Evolutionary conservation across 2,797 vertebrate genomes (phyloP), one percentile per base, ranked within the genome.

Genomic region (Dallia pectoralis): DNA sequence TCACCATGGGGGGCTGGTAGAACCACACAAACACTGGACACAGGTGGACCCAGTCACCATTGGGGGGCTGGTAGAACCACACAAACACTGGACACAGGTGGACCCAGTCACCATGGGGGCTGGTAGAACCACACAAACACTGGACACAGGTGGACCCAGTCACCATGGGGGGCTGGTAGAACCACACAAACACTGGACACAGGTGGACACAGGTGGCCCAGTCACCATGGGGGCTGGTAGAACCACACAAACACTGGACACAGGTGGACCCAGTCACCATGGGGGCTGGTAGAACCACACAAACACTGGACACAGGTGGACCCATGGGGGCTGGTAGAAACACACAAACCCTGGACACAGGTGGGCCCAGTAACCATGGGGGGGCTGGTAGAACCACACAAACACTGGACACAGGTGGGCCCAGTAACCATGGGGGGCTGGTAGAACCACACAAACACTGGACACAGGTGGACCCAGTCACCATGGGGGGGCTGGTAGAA

Each of bases 41-140:
- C 44, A 29, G 25, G 67, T 49, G 80, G 69, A 74, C 80, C 77
- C 53, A 64, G 66, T 80, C 33, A 56, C 72, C 73, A 73, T 68
- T 22, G 7, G 70, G n/a, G 74, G 59, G 33, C 53, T 30, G 49
- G 53, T 33, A 68, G 64, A 75, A 67, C 61, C 40, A 4, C 12
- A 6, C 53, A 49, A 27, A 18, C 40, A 47, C 67, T 27, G 7
- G 67, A 14, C 67, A 25, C 44, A 29, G 25, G 67, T 49, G 80
- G 69, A 74, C 80, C 77, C 53, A 64, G 66, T 80, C 33, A 56
- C 72, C 73, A 73, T 68, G 19, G 7, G 70, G n/a, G 74, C 53
- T 30, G 49, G 53, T 33, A 68, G 64, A 75, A 67, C 61, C 40
- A 4, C 12, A 6, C 53, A 49, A 27, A 18, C 40, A 47, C 67